phyloP scores from a whole-genome alignment of 2,113 vertebrate species.

The Chionodraco myersi region DNA sequence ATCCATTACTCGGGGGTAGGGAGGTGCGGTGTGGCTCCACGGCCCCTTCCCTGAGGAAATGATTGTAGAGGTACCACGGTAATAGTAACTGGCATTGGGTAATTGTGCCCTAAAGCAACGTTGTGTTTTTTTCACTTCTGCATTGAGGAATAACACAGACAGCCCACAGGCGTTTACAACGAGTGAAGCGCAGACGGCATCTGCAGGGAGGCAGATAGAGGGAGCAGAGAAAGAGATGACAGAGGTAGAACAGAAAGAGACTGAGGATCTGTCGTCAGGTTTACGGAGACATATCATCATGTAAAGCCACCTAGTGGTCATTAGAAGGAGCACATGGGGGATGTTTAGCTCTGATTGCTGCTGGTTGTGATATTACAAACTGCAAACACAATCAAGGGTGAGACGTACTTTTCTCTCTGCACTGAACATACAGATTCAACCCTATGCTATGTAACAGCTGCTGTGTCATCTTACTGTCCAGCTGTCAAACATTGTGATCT shows the following conservation, averaged over 20 bases:
- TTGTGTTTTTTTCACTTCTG: conserved; percentile 69
- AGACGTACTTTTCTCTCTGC: too few species aligned
- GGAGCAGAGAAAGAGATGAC: conserved; percentile 19
- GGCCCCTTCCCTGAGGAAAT: conserved; percentile 49
- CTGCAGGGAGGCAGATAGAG: conserved; percentile 7
- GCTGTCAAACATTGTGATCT: too few species aligned
- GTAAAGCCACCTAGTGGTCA: conserved; percentile 37
- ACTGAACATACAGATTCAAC: too few species aligned
- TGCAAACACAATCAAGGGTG: background rate
- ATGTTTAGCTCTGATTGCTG: background rate
- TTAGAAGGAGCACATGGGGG: conserved; percentile 19
- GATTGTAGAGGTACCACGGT: conserved; percentile 64
- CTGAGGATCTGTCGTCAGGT: conserved; percentile 9
- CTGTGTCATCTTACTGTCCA: too few species aligned
- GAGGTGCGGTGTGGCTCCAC: conserved; percentile 44
- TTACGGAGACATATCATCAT: conserved; percentile 2
- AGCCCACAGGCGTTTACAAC: conserved; percentile 60
- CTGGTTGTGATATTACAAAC: conserved; percentile 5
- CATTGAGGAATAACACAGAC: conserved; percentile 70
- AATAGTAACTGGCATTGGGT: conserved; percentile 78
- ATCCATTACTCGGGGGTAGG: conserved; percentile 50
- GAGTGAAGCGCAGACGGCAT: conserved; percentile 34
- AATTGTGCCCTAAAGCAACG: conserved; percentile 79
- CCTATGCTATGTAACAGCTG: too few species aligned
- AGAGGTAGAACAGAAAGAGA: conserved; percentile 10